These are phyloP conservation scores for Enoplosus armatus DNA, from an alignment of 2,797 vertebrate genomes.

Conservation along the genomic window DNA sequence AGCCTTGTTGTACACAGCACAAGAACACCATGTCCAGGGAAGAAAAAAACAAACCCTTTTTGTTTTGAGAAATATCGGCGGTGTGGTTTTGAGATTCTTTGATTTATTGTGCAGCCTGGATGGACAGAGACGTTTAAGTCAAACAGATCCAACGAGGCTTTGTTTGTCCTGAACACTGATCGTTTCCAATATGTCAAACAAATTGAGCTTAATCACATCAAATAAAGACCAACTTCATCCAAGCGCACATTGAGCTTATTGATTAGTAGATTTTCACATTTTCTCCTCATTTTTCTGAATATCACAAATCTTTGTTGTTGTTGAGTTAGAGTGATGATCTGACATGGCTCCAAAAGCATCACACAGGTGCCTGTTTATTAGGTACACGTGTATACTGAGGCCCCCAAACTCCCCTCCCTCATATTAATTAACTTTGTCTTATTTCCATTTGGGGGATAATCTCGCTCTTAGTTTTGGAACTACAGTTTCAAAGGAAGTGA, in stretches of 20 bases:
- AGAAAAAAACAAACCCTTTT: not conserved
- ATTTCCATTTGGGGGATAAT: not conserved
- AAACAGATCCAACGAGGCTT: not conserved
- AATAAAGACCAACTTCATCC: slow-evolving; percentile 61
- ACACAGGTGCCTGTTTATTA: not conserved
- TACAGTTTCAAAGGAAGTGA: not conserved
- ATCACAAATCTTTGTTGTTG: not conserved
- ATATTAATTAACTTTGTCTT: not conserved
- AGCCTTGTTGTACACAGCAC: slow-evolving; percentile 6
- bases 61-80: not conserved
- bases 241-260: not conserved
- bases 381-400: not conserved
- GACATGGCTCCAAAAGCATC: not conserved
- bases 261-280: not conserved
- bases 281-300: not conserved
- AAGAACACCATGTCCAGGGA: not conserved
- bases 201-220: slow-evolving; percentile 8
- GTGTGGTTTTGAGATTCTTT: not conserved
- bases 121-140: not conserved
- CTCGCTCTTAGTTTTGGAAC: not conserved
- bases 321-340: no score
- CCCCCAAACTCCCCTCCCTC: not conserved
- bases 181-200: slow-evolving; percentile 19
- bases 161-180: slow-evolving; percentile 16
- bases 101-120: slow-evolving; percentile 10